Evolutionary conservation across 2,888 invertebrate species (phyloP).

Genomic region (Cephonodes hylas): DNA sequence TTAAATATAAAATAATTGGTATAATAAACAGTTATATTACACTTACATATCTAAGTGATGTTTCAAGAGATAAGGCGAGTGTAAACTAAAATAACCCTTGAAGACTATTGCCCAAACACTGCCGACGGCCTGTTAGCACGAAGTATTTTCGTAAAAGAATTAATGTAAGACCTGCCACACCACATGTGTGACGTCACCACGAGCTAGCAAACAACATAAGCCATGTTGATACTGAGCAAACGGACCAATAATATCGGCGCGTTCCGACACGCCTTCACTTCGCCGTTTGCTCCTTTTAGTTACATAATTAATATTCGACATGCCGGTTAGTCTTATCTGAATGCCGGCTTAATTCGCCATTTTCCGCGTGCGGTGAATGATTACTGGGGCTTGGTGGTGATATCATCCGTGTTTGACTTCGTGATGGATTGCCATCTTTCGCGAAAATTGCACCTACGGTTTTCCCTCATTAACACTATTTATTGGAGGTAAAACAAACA

Average conservation of each 20-base stretch:
- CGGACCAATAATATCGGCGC: slow-evolving; percentile 36
- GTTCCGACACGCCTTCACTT: slow-evolving; percentile 41
- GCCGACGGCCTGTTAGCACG: background rate
- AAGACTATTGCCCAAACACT: background rate
- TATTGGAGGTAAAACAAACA: too few species aligned
- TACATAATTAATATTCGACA: slow-evolving; percentile 12
- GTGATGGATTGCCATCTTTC: background rate
- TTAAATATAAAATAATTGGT: background rate
- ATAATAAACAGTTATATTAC: background rate
- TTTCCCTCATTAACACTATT: background rate
- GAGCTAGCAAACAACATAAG: slow-evolving; percentile 3
- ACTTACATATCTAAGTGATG: background rate
- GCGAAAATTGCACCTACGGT: too few species aligned
- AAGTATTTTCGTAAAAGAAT: background rate
- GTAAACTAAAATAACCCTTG: background rate
- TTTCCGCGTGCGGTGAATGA: background rate
- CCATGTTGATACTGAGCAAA: slow-evolving; percentile 15
- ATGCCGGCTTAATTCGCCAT: background rate
- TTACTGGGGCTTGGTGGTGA: background rate
- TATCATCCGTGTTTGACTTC: background rate
- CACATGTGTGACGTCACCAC: background rate
- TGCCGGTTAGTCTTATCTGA: slow-evolving; percentile 2
- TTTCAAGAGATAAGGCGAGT: background rate
- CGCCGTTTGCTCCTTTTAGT: slow-evolving; percentile 17
- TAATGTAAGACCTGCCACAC: background rate